phyloP scores from a whole-genome alignment of 2,113 vertebrate species.

The Pygoscelis antarcticus region DNA sequence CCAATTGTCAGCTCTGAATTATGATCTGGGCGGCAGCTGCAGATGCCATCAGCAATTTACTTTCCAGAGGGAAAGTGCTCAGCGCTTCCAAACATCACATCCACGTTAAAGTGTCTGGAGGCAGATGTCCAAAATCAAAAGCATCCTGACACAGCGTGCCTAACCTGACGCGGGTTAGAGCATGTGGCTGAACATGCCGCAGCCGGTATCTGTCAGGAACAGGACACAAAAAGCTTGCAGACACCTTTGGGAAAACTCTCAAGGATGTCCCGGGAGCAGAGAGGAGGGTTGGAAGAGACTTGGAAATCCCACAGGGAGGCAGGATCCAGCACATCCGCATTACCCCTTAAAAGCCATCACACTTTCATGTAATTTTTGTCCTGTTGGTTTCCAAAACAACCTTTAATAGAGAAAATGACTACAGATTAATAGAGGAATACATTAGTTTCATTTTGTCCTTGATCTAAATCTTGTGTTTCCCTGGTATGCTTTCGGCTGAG shows the following conservation, averaged over 20 bases:
- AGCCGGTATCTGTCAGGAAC: rapidly evolving
- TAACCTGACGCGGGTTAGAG: neutral
- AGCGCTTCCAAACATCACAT: neutral
- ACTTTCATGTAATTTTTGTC: rapidly evolving
- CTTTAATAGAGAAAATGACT: rapidly evolving
- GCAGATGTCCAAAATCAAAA: neutral
- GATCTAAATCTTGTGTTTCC: neutral
- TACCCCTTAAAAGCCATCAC: rapidly evolving
- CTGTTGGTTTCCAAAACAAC: neutral
- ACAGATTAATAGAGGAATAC: neutral
- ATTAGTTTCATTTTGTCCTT: neutral
- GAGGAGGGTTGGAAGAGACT: neutral
- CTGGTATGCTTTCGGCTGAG: neutral
- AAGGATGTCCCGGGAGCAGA: neutral
- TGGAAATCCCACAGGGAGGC: rapidly evolving
- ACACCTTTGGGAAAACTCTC: neutral
- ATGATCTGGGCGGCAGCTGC: neutral
- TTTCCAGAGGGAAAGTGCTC: neutral
- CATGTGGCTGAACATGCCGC: rapidly evolving
- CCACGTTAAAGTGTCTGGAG: neutral
- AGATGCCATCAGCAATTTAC: neutral
- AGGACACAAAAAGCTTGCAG: neutral
- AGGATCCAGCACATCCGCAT: neutral
- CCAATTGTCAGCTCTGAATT: neutral
- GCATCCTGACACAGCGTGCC: neutral